Evolutionary conservation across 2,113 vertebrate genomes (phyloP).

Genomic region (Corythornis vintsioides): DNA sequence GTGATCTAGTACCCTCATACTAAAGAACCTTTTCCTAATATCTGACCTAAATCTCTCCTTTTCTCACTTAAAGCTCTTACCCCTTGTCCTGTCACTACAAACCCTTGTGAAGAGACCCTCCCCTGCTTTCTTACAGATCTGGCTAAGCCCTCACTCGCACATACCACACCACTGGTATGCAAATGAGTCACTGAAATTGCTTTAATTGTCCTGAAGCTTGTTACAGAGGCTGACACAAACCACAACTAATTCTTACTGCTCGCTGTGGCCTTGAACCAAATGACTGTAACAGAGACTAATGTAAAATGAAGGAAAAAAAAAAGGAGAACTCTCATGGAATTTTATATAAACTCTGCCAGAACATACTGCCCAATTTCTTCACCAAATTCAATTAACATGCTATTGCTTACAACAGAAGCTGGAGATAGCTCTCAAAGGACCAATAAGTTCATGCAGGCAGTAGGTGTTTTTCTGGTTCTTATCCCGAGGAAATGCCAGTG

Average conservation of each 20-base stretch:
- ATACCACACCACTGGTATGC: no score
- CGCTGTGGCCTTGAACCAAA: background rate
- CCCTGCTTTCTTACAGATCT: no score
- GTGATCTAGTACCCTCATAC: no score
- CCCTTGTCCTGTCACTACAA: no score
- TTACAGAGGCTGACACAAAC: background rate
- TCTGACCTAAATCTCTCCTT: no score
- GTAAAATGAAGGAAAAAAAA: background rate
- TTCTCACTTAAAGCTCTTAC: no score
- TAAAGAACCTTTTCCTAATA: no score
- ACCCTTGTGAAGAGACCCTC: no score
- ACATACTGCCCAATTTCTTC: background rate
- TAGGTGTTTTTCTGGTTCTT: background rate
- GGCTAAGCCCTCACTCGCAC: background rate
- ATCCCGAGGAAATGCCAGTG: background rate
- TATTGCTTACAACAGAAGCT: background rate
- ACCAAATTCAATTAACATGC: accelerated
- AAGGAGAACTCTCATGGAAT: background rate
- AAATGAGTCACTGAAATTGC: background rate
- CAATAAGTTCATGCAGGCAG: background rate
- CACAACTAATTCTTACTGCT: background rate
- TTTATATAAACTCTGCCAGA: background rate
- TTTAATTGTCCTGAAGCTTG: background rate
- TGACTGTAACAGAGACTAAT: background rate
- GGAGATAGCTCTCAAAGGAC: background rate